Evolutionary conservation across 2,797 vertebrate genomes (phyloP).

Genomic region (Crypturellus tataupa): DNA sequence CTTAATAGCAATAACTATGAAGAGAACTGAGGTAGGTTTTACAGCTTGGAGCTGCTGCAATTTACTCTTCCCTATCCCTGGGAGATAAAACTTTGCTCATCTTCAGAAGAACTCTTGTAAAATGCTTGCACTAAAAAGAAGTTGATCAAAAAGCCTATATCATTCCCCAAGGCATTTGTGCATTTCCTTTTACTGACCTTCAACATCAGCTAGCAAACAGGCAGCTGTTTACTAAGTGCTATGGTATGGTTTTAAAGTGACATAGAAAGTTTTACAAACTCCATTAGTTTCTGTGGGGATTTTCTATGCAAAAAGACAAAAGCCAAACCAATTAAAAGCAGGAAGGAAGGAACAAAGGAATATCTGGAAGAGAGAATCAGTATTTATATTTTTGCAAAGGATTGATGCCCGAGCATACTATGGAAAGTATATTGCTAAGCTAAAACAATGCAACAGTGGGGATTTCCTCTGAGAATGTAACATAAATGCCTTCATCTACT

Average conservation of each 20-base stretch:
- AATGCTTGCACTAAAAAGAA: not conserved
- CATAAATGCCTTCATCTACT: not conserved
- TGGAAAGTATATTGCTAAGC: not conserved
- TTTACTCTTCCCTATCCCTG: not conserved
- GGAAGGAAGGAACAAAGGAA: not conserved
- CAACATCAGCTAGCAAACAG: not conserved
- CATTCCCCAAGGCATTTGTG: conserved; percentile 10
- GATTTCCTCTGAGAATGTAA: not conserved
- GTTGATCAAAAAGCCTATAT: conserved; percentile 12
- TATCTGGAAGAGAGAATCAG: not conserved
- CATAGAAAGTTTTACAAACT: not conserved
- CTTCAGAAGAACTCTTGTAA: conserved; percentile 15
- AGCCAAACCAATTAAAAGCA: not conserved
- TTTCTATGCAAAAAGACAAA: not conserved
- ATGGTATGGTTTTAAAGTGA: not conserved
- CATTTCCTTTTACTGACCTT: conserved; percentile 20
- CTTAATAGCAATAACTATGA: conserved; percentile 28
- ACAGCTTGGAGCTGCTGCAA: not conserved
- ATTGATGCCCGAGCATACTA: not conserved
- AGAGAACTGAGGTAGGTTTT: not conserved
- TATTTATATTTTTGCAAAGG: not conserved
- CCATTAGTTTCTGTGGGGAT: not conserved
- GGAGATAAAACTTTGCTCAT: conserved; percentile 26
- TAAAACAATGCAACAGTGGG: not conserved
- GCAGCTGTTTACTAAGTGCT: not conserved